Percentiles rank a stretch among this genome's conserved stretches.
These are phyloP conservation scores for Laothoe populi DNA, from an alignment of 2,888 invertebrate species.

Conservation along the genomic window DNA sequence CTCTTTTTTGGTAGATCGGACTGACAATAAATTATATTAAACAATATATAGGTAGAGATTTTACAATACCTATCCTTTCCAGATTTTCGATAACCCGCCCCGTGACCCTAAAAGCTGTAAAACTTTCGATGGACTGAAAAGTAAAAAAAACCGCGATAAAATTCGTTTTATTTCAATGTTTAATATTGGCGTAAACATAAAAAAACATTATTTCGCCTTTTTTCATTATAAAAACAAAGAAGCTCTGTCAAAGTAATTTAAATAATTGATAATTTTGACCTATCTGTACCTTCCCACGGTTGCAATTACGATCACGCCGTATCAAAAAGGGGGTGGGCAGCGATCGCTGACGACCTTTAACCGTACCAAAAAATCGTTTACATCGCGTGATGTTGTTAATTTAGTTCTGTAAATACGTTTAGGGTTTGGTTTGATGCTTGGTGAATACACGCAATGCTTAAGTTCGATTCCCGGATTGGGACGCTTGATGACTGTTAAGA, in stretches of 20 bases:
- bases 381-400: conserved; percentile 28
- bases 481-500: neutral
- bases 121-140: no score
- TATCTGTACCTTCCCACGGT: conserved; percentile 36
- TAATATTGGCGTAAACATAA: no score
- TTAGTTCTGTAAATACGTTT: conserved; percentile 28
- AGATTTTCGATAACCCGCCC: no score
- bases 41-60: no score
- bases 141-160: no score
- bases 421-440: conserved; percentile 18
- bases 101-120: no score
- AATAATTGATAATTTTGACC: neutral
- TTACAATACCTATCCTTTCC: no score
- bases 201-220: no score
- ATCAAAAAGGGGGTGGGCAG: conserved; percentile 34
- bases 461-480: neutral
- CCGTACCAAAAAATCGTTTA: conserved; percentile 32
- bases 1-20: no score
- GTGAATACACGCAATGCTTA: neutral
- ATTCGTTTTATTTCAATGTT: no score
- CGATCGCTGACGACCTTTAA: conserved; percentile 41
- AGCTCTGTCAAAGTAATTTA: neutral
- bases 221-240: neutral
- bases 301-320: conserved; percentile 34
- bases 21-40: no score